Percentiles rank a stretch among this genome's conserved stretches.
phyloP scores from a whole-genome alignment of 2,113 vertebrate genomes.

The Corydoras maculifer region DNA sequence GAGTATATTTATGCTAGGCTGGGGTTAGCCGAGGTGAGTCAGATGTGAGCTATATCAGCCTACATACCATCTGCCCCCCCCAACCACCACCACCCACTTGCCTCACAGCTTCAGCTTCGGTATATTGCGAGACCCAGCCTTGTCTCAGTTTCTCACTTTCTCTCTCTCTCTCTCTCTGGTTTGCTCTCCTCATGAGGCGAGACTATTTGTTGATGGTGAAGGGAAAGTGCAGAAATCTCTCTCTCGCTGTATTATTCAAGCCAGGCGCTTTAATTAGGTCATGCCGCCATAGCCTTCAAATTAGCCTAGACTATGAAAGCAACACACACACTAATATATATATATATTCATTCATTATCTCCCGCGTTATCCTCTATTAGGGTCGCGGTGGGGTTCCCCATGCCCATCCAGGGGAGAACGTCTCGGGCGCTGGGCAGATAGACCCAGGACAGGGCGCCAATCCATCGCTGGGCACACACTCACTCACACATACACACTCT shows the following conservation, averaged over 20 bases:
- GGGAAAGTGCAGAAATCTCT: slow-evolving; percentile 13
- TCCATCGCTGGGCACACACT: no score
- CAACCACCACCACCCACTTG: slow-evolving; percentile 20
- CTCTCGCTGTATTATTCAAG: slow-evolving; percentile 44
- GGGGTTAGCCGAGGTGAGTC: slow-evolving; percentile 29
- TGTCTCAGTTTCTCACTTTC: slow-evolving; percentile 17
- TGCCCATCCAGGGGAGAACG: no score
- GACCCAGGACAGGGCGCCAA: no score
- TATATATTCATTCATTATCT: no score
- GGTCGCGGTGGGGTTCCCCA: no score
- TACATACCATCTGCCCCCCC: slow-evolving; percentile 28
- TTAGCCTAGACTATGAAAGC: slow-evolving; percentile 34
- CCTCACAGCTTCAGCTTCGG: neutral
- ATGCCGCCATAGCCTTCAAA: slow-evolving; percentile 48
- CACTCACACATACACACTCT: no score
- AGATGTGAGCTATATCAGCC: slow-evolving; percentile 28
- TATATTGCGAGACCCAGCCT: slow-evolving; percentile 13
- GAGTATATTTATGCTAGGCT: slow-evolving; percentile 24
- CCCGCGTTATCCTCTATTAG: no score
- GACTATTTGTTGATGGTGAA: slow-evolving; percentile 22
- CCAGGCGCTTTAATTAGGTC: slow-evolving; percentile 47
- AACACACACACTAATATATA: slow-evolving; percentile 7
- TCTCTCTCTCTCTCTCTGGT: neutral
- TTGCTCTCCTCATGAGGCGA: neutral
- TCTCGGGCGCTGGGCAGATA: no score